Percentiles rank a stretch among this genome's conserved stretches.
Evolutionary conservation across 92 coral and sea anemone species (phyloP).

Genomic region (Zoanthus sociatus): DNA sequence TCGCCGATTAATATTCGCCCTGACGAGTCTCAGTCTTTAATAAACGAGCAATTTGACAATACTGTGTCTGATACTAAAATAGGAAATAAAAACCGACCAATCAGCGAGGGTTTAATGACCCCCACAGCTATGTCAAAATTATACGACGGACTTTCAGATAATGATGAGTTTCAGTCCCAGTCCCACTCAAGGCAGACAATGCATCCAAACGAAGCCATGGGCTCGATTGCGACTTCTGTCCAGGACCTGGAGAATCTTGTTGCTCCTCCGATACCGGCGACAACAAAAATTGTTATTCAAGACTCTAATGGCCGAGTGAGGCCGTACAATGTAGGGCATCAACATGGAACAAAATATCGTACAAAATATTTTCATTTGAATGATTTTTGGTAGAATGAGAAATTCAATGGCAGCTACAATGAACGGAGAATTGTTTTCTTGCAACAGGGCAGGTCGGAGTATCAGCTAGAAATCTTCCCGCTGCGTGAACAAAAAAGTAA

Average conservation of each 20-base stretch:
- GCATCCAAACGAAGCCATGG: constrained; percentile 38
- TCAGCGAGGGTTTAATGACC: constrained; percentile 10
- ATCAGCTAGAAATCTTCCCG: background rate
- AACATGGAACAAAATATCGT: constrained; percentile 61
- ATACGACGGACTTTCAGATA: constrained; percentile 25
- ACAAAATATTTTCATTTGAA: constrained; percentile 62
- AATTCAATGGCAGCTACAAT: background rate
- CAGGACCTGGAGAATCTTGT: constrained; percentile 37
- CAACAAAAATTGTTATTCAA: constrained; percentile 28
- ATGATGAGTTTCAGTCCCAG: background rate
- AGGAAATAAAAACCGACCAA: constrained; percentile 16
- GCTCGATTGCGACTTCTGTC: constrained; percentile 6
- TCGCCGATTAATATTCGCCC: background rate
- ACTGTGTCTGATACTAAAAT: background rate
- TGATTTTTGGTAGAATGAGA: constrained; percentile 75
- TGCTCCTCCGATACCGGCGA: constrained; percentile 39
- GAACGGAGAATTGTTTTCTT: background rate
- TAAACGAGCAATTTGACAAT: background rate
- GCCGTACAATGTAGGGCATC: constrained; percentile 24
- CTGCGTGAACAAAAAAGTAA: background rate
- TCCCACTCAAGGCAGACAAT: constrained; percentile 7
- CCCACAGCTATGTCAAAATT: constrained; percentile 32
- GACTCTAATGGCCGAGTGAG: constrained; percentile 29
- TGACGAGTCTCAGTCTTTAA: background rate
- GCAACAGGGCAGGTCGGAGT: background rate